phyloP scores from a whole-genome alignment of 2,113 vertebrate species.

The Eulacestoma nigropectus region DNA sequence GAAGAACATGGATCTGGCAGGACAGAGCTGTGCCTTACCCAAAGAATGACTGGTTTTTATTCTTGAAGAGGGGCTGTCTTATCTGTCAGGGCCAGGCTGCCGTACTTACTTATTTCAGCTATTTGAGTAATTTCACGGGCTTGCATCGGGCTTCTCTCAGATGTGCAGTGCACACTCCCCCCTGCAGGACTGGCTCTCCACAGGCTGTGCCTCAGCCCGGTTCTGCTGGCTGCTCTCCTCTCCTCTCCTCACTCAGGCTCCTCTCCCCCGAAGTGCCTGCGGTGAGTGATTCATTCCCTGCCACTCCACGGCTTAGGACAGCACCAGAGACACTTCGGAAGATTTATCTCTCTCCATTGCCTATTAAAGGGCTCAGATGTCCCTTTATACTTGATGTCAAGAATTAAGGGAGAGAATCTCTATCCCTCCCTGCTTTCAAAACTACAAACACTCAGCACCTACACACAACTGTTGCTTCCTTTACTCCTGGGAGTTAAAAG shows the following conservation, averaged over 20 bases:
- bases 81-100: not conserved
- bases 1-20: not conserved
- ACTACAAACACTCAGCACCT: not conserved
- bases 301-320: not conserved
- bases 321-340: accelerated
- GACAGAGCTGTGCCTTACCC: not conserved
- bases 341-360: not conserved
- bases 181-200: not conserved
- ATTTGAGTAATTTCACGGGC: not conserved
- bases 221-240: not conserved
- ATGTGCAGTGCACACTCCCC: not conserved
- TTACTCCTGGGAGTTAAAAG: not conserved
- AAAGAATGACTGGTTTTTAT: accelerated
- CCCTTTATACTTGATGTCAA: not conserved
- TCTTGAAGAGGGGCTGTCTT: not conserved
- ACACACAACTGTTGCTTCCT: not conserved
- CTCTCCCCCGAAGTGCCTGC: not conserved
- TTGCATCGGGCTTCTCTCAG: not conserved
- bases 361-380: not conserved
- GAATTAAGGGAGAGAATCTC: not conserved
- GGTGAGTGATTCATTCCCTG: accelerated
- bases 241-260: not conserved
- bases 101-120: not conserved
- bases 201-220: not conserved
- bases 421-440: not conserved